Evolutionary conservation across 2,888 invertebrate genomes (phyloP).

Genomic region (Autographa gamma): DNA sequence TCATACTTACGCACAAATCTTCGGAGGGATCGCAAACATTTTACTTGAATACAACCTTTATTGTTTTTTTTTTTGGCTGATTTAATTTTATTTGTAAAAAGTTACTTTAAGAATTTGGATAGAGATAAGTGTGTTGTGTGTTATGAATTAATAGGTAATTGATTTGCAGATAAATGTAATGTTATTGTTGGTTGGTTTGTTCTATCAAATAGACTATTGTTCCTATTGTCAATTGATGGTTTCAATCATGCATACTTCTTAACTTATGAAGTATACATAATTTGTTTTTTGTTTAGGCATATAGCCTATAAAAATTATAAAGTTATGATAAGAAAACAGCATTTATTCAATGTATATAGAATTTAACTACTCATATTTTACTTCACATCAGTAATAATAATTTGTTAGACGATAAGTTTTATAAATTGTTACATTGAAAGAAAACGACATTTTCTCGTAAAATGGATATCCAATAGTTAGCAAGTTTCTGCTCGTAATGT

Average conservation of each 20-base stretch:
- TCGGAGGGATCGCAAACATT: slow-evolving; percentile 66
- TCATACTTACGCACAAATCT: slow-evolving; percentile 77
- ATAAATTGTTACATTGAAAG: slow-evolving; percentile 20
- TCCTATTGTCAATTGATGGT: neutral
- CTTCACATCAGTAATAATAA: neutral
- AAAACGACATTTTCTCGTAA: slow-evolving; percentile 28
- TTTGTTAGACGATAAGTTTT: neutral
- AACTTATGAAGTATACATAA: no score
- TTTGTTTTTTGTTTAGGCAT: no score
- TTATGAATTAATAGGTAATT: neutral
- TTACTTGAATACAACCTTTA: slow-evolving; percentile 31
- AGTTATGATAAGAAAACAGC: neutral
- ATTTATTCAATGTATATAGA: neutral
- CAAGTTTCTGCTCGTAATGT: slow-evolving; percentile 36
- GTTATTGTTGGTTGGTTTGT: neutral
- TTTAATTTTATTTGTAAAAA: neutral
- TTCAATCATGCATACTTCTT: neutral
- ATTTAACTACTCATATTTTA: neutral
- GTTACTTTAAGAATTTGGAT: neutral
- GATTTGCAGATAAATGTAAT: neutral
- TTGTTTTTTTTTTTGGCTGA: slow-evolving; percentile 9
- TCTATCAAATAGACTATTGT: neutral
- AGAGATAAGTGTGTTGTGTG: slow-evolving; percentile 1
- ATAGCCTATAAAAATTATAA: no score
- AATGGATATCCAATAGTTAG: slow-evolving; percentile 38